Percentiles rank a stretch among this genome's conserved stretches.
Conservation (phyloP, 2,113 vertebrate species). For the Martes martes region DNA sequence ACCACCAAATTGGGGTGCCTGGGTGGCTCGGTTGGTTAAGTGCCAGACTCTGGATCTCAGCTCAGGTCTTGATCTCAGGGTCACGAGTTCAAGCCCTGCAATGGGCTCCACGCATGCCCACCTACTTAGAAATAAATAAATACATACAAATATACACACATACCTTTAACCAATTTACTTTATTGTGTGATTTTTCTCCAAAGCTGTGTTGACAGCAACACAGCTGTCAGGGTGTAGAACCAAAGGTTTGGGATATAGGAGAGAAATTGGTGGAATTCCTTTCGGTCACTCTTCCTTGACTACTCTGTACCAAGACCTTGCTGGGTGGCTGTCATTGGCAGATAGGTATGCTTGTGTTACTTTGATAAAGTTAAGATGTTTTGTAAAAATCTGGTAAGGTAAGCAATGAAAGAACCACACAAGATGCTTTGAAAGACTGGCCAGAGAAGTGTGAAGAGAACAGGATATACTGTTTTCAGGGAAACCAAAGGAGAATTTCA, state of each 20-base stretch:
- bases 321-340: not conserved
- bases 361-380: not conserved
- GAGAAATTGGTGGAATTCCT: not conserved
- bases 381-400: not conserved
- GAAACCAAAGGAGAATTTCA: not conserved
- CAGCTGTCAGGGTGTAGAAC: not conserved
- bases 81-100: not conserved
- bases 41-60: not conserved
- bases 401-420: not conserved
- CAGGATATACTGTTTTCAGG: not conserved
- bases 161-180: not conserved
- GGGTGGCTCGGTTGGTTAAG: not conserved
- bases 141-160: not conserved
- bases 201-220: not conserved
- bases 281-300: not conserved
- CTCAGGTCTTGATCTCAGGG: not conserved
- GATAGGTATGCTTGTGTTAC: not conserved
- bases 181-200: not conserved
- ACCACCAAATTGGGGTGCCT: not conserved
- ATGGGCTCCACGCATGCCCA: not conserved
- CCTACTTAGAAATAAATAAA: not conserved
- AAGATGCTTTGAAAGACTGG: not conserved
- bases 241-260: not conserved
- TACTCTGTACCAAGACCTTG: not conserved
- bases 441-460: not conserved